A percentile compares a stretch with the other conserved stretches of the same genome.
Conservation (phyloP, 2,888 invertebrate species). For the Acanthosepion pharaonis region DNA sequence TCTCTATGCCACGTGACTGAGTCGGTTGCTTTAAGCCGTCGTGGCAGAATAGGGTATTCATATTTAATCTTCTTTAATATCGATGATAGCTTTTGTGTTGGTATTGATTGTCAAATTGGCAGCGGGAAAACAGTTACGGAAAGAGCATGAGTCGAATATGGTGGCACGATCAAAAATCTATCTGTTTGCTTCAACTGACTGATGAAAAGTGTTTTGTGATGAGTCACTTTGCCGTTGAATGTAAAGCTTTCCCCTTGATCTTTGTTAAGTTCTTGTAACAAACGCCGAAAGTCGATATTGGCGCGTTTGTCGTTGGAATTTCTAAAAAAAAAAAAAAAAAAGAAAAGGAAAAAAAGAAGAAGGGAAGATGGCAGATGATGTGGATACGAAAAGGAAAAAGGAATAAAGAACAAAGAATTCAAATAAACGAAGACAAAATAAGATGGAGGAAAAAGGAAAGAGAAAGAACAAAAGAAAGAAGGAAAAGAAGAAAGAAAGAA, state of each 20-base stretch:
- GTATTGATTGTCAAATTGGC: too few species aligned
- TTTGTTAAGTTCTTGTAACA: not conserved
- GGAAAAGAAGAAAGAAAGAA: too few species aligned
- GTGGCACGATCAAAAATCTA: not conserved
- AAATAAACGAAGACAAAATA: too few species aligned
- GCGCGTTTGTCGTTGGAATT: not conserved
- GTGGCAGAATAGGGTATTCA: too few species aligned
- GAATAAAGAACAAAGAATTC: too few species aligned
- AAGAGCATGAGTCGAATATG: not conserved
- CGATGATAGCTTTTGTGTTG: too few species aligned
- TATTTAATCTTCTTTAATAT: too few species aligned
- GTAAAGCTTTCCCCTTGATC: not conserved
- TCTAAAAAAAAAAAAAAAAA: not conserved
- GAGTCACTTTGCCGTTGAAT: not conserved
- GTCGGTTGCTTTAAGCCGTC: too few species aligned
- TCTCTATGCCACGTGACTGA: too few species aligned
- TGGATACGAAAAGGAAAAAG: not conserved
- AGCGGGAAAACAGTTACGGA: not conserved
- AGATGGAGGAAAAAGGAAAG: too few species aligned
- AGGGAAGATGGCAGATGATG: not conserved
- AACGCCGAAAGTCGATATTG: not conserved
- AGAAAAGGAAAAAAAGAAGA: not conserved
- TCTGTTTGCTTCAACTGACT: not conserved
- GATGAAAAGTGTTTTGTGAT: constrained; percentile 33
- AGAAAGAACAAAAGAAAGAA: too few species aligned